A percentile compares a stretch with the other conserved stretches of the same genome.
These are phyloP conservation scores for Jaculus jaculus DNA, from an alignment of 2,113 vertebrate genomes.

Conservation along the genomic window DNA sequence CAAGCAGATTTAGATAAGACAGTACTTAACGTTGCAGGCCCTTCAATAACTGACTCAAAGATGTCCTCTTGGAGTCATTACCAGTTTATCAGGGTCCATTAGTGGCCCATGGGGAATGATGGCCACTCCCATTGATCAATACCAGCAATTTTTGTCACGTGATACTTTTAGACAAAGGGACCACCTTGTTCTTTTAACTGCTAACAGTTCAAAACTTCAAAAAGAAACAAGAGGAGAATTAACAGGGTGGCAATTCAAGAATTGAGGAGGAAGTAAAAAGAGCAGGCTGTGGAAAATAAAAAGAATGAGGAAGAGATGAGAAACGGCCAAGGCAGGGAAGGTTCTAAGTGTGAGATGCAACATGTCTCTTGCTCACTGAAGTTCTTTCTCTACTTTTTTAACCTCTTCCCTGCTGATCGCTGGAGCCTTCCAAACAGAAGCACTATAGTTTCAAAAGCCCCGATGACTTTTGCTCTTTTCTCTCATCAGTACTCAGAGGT, in stretches of 20 bases:
- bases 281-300: neutral
- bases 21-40: neutral
- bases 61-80: neutral
- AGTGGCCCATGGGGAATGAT: neutral
- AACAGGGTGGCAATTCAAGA: neutral
- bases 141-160: neutral
- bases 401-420: constrained; percentile 17
- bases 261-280: neutral
- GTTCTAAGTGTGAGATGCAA: neutral
- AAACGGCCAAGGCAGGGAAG: neutral
- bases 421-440: constrained; percentile 50
- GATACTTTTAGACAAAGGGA: neutral
- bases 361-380: neutral
- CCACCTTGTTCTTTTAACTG: neutral
- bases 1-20: neutral
- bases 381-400: constrained; percentile 1
- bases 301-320: neutral
- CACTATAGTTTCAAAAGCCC: constrained; percentile 35
- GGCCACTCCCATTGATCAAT: neutral
- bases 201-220: neutral
- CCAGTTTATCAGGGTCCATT: neutral
- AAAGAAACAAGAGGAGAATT: neutral
- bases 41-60: neutral
- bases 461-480: constrained; percentile 49
- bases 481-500: constrained; percentile 52